Evolutionary conservation across 2,113 vertebrate species (phyloP), one percentile per base, ranked within the genome.

Genomic region (Carollia perspicillata): DNA sequence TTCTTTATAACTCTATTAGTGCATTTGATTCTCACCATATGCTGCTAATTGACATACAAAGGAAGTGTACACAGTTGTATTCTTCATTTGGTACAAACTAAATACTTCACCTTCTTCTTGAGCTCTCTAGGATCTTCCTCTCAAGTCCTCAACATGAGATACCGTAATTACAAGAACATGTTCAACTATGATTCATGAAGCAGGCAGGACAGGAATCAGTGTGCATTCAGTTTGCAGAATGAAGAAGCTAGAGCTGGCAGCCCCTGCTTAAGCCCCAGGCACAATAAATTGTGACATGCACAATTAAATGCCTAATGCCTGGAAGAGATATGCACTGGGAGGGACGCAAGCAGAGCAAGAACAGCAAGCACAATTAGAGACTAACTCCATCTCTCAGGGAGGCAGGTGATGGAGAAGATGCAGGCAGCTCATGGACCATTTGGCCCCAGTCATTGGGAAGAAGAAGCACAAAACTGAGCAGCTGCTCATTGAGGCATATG

Each of bases 31-130:
- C 95, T 88, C 85, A 94, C 97, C 97, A 96, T 98, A 97, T 98
- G 98, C 93, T 55, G 42, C 95, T 98, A 98, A 98, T 98, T 98
- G 97, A 98, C 85, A 95, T 47, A 97, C 95, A 97, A 96, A 98
- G 93, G 89, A 97, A 92, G 85, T 40, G n/a, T 75, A 89, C 86
- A 86, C 88, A 72, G 94, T 96, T 93, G 94, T 97, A 55, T 95
- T 98, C 97, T 97, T 98, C 98, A 97, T 98, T 98, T 96, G 97
- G 90, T 91, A 84, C 83, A 95, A 96, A 97, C 42, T 49, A 97
- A 98, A 97, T 97, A 98, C 98, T 98, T 97, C 95, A 58, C 95
- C 95, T 93, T 96, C 97, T 92, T 55, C 93, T 97, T 97, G 97
- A 97, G 97, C 77, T 97, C 0, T 0, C 90, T 91, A 74, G 96